Conservation (phyloP, 2,888 invertebrate genomes). For the Eilema sororculum region DNA sequence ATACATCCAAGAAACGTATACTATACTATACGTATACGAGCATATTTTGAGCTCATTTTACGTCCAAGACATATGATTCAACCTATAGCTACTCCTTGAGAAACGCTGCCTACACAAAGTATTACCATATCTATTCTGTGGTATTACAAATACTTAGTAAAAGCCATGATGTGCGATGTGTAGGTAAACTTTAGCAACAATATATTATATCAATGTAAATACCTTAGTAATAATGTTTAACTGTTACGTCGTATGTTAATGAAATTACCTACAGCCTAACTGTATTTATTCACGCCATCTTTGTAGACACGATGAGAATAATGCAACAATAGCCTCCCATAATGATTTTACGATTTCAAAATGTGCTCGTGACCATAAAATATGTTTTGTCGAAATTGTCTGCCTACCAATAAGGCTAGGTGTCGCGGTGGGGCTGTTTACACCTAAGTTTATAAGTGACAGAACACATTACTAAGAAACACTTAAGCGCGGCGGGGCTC, state of each 20-base stretch:
- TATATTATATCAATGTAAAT: not conserved
- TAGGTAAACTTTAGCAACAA: too few species aligned
- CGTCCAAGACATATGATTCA: too few species aligned
- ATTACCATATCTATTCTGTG: too few species aligned
- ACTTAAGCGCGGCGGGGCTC: conserved; percentile 60
- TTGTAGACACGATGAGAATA: conserved; percentile 19
- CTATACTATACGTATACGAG: too few species aligned
- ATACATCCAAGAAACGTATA: too few species aligned
- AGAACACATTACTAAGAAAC: conserved; percentile 66
- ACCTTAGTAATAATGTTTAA: conserved; percentile 7
- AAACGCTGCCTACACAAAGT: not conserved
- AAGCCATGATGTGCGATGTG: not conserved
- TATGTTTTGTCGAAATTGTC: conserved; percentile 21
- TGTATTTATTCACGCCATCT: conserved; percentile 22
- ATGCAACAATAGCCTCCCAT: conserved; percentile 24
- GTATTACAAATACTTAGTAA: too few species aligned
- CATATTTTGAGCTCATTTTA: too few species aligned
- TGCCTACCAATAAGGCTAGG: conserved; percentile 26
- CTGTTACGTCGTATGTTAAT: conserved; percentile 16
- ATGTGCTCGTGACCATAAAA: conserved; percentile 22
- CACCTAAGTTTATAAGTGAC: conserved; percentile 45
- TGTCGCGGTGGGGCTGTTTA: conserved; percentile 27
- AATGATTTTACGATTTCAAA: conserved; percentile 27
- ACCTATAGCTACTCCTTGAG: too few species aligned
- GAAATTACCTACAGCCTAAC: conserved; percentile 20